Base-by-base conservation (phyloP, 2,113 vertebrate genomes). In the Phaethornis superciliosus region DNA sequence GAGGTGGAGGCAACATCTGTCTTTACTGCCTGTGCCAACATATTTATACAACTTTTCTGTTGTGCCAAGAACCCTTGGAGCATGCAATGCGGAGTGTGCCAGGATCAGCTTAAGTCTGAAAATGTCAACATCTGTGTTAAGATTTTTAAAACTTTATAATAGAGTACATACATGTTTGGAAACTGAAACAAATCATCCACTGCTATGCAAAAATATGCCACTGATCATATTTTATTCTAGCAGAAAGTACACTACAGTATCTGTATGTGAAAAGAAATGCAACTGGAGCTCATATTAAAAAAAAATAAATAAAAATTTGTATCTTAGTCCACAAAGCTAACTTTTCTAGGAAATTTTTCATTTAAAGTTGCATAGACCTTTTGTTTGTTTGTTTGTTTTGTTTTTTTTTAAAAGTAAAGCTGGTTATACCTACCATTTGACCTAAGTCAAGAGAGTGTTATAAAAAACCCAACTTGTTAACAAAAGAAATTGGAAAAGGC, bases 131-230 rank as follows among this genome's bases (percentile, higher is more conserved):
- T 56, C 49, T 81, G 68, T 81, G 63, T 93, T 80, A 92, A 92
- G 80, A 88, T 83, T 95, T 95, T 81, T 81, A 85, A 28, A 42
- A 55, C 47, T 68, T 79, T 83, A 40, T 83, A 40, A 89, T 40
- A 91, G 55, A 92, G 46, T 33, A 90, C 37, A 78, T 71, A 90
- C 20, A 37, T 44, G 33, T 28, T 63, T 84, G 75, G 74, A 81
- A 67, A 51, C 40, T 77, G 71, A 97, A 97, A 97, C 44, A 96
- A 91, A 60, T 33, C 79, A 69, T 65, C 65, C 71, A 63, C 58
- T 94, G 84, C 74, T 89, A 83, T 86, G 74, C 59, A 91, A 85
- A 92, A 85, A 90, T 30, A 85, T 10, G 92, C 59, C 17, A 32
- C 65, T 58, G 68, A 84, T 58, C 46, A 60, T 8, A 68, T 32